Evolutionary conservation across 2,888 invertebrate genomes (phyloP), one percentile per base, ranked within the genome.

Genomic region (Erebia epiphron): DNA sequence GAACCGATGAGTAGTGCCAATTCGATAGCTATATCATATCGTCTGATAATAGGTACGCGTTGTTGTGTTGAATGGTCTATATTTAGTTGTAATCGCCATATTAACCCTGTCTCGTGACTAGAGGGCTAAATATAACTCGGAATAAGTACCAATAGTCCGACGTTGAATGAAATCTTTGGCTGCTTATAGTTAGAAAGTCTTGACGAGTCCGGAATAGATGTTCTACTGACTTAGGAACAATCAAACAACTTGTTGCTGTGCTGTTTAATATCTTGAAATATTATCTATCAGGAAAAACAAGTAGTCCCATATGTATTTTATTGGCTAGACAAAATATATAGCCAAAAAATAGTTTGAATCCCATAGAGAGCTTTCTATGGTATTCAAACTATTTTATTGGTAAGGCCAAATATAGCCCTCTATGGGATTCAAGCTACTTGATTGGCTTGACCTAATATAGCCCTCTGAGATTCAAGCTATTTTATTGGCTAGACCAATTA

Each of bases 21-120:
- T 8, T 49, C 4, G 21, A 26, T 13, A 13, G 13, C 46, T 21
- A 21, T 1, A 62, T 16, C 46, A 46, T 43, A 46, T 43, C 46
- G 16, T 11, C 2, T 7, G 26, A 58, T 3, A 1, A 5, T 62
- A 46, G 46, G 5, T 46, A n/a, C 0, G 43, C 43, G 11, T 21
- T 11, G 61, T 49, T 61, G 21, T 21, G 62, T 41, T 68, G 65
- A 68, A 70, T 68, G 60, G 21, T 61, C 56, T 73, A 70, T 70
- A 68, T 49, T 68, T 73, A 73, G 68, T 57, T 11, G 54, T 68
- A 73, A 62, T 73, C 73, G 62, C 66, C 68, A 11, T 46, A 46
- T 71, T 73, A 68, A 63, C 58, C 46, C 56, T 46, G 58, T 68
- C 73, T 67, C 68, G 67, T 71, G 71, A 63, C 21, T 60, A 21